These are phyloP conservation scores for Mionectes olivaceus DNA, from an alignment of 2,797 vertebrate species.

Conservation along the genomic window DNA sequence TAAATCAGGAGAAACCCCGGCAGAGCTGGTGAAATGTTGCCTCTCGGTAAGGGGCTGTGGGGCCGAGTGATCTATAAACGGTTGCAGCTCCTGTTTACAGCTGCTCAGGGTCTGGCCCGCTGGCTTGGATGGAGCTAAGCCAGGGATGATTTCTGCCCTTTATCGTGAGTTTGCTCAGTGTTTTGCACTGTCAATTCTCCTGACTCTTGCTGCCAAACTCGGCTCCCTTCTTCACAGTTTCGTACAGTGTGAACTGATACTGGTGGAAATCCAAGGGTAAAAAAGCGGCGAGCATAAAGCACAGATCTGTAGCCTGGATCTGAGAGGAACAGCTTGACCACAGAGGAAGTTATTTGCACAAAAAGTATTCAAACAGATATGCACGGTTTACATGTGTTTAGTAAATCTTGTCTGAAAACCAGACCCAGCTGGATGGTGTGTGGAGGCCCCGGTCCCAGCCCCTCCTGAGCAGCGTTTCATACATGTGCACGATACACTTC, in stretches of 20 bases:
- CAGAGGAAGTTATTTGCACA: constrained; percentile 73
- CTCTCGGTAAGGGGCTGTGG: background rate
- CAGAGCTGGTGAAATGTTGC: background rate
- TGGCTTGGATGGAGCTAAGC: constrained; percentile 9
- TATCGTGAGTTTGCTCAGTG: background rate
- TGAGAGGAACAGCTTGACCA: constrained; percentile 69
- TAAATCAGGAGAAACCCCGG: constrained; percentile 4
- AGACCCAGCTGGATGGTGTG: constrained; percentile 66
- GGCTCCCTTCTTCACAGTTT: constrained; percentile 58
- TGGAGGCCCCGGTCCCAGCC: constrained; percentile 50
- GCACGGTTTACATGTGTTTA: constrained; percentile 75
- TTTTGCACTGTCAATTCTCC: constrained; percentile 50
- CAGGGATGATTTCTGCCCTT: constrained; percentile 47
- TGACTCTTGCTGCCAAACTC: constrained; percentile 50
- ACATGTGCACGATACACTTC: background rate
- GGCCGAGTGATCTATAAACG: background rate
- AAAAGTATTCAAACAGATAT: constrained; percentile 73
- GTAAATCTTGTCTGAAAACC: constrained; percentile 74
- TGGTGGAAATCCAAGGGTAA: constrained; percentile 70
- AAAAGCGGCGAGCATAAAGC: constrained; percentile 33
- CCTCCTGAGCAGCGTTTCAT: background rate
- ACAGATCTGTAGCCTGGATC: constrained; percentile 54
- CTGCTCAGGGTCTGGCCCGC: constrained; percentile 31
- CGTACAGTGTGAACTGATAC: constrained; percentile 50
- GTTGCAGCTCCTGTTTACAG: background rate